Evolutionary conservation across 2,888 invertebrate genomes (phyloP).

Genomic region (Drosophila testacea): DNA sequence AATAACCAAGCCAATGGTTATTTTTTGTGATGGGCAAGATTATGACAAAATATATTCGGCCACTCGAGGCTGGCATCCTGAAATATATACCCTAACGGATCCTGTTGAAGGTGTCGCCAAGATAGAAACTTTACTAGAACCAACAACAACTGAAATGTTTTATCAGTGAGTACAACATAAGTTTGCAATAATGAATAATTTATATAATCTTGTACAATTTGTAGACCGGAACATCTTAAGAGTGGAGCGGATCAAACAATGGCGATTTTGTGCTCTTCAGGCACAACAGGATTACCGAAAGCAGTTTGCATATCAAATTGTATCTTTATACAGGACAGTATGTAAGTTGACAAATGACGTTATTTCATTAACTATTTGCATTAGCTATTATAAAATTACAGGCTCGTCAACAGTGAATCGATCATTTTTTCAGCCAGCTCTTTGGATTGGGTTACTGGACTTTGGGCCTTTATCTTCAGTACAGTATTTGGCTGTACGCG

Average conservation of each 20-base stretch:
- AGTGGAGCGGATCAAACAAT: constrained; percentile 65
- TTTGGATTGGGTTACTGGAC: constrained; percentile 74
- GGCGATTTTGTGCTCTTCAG: constrained; percentile 77
- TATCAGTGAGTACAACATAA: constrained; percentile 49
- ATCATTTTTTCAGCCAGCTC: constrained; percentile 58
- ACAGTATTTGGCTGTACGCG: constrained; percentile 60
- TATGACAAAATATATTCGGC: constrained; percentile 56
- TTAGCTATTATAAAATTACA: constrained; percentile 1
- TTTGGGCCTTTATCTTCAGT: constrained; percentile 55
- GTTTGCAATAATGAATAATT: no score
- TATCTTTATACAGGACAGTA: constrained; percentile 41
- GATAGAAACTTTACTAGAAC: constrained; percentile 59
- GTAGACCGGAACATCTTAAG: constrained; percentile 61
- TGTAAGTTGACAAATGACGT: constrained; percentile 28
- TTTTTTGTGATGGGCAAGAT: constrained; percentile 68
- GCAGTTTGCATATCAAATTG: constrained; percentile 71
- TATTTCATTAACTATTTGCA: neutral
- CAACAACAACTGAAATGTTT: constrained; percentile 58
- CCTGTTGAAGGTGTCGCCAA: constrained; percentile 55
- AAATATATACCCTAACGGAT: constrained; percentile 57
- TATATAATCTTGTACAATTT: neutral
- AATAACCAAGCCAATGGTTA: constrained; percentile 63
- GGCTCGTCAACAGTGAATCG: constrained; percentile 53
- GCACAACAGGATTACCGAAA: constrained; percentile 79
- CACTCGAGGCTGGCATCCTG: constrained; percentile 61